phyloP scores from a whole-genome alignment of 1,140 invertebrate species.

The Onthophagus taurus region DNA sequence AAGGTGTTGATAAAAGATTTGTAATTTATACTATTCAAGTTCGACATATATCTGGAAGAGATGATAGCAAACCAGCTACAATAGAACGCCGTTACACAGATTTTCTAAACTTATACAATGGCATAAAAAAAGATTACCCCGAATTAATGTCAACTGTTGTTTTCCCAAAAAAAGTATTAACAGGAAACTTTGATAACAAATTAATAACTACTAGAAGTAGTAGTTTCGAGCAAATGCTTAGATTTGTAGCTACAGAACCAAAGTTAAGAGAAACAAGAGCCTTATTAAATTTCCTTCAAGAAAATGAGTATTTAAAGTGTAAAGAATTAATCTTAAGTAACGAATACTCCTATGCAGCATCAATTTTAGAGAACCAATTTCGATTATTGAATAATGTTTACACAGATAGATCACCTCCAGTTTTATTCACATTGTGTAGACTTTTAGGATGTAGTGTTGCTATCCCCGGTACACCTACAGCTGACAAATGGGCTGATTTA shows the following conservation, averaged over 20 bases:
- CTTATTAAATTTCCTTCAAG: constrained; percentile 59
- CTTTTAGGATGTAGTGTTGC: constrained; percentile 52
- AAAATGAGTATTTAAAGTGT: constrained; percentile 52
- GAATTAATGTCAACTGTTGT: constrained; percentile 44
- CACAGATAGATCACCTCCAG: constrained; percentile 56
- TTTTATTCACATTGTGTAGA: constrained; percentile 60
- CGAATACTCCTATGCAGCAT: constrained; percentile 53
- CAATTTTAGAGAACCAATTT: constrained; percentile 59
- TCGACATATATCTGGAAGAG: constrained; percentile 40
- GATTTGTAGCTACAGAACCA: constrained; percentile 47
- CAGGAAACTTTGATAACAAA: constrained; percentile 66
- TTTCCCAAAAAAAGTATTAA: constrained; percentile 64
- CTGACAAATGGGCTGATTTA: constrained; percentile 58
- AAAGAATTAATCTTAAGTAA: constrained; percentile 48
- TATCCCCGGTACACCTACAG: constrained; percentile 43
- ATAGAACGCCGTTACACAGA: constrained; percentile 68
- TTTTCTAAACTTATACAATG: constrained; percentile 57
- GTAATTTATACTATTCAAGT: constrained; percentile 54
- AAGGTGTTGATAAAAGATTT: constrained; percentile 49
- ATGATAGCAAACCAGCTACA: constrained; percentile 49
- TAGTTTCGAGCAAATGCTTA: constrained; percentile 60
- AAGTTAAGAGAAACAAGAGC: constrained; percentile 49
- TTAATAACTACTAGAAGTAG: constrained; percentile 58
- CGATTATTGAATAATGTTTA: constrained; percentile 64
- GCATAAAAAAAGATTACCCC: constrained; percentile 51